Evolutionary conservation across 2,888 invertebrate species (phyloP).

Genomic region (Brachycybe producta): DNA sequence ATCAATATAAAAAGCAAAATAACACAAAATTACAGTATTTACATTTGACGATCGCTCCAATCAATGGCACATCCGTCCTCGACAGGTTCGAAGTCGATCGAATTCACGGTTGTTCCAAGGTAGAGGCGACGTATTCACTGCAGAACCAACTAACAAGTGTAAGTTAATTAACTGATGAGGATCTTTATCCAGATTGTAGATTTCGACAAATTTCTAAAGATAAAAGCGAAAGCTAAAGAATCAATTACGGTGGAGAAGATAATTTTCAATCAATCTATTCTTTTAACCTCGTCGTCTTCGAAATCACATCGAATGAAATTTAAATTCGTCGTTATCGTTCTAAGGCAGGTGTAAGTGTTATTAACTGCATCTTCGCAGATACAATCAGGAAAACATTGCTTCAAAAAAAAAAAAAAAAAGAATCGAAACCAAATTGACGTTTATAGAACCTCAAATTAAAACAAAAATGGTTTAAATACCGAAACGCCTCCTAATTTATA

Average conservation of each 20-base stretch:
- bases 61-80: too few relatives aligned
- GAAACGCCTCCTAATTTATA: constrained; percentile 44
- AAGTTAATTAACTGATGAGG: constrained; percentile 58
- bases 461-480: constrained; percentile 38
- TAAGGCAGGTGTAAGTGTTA: constrained; percentile 68
- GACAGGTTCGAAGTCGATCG: too few relatives aligned
- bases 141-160: too few relatives aligned
- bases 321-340: constrained; percentile 44
- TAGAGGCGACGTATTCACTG: too few relatives aligned
- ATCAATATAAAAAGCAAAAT: too few relatives aligned
- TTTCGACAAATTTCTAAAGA: constrained; percentile 49
- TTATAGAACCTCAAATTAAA: not conserved
- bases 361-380: constrained; percentile 75
- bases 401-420: constrained; percentile 28
- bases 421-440: not conserved
- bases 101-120: too few relatives aligned
- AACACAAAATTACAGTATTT: too few relatives aligned
- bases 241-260: constrained; percentile 1
- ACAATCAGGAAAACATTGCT: constrained; percentile 54
- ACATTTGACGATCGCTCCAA: too few relatives aligned
- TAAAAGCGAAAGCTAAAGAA: constrained; percentile 9
- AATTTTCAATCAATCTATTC: not conserved
- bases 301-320: constrained; percentile 54
- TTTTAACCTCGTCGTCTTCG: constrained; percentile 39
- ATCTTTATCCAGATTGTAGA: constrained; percentile 58